Evolutionary conservation across 2,888 invertebrate species (phyloP).

Genomic region (Anaspis maculata): DNA sequence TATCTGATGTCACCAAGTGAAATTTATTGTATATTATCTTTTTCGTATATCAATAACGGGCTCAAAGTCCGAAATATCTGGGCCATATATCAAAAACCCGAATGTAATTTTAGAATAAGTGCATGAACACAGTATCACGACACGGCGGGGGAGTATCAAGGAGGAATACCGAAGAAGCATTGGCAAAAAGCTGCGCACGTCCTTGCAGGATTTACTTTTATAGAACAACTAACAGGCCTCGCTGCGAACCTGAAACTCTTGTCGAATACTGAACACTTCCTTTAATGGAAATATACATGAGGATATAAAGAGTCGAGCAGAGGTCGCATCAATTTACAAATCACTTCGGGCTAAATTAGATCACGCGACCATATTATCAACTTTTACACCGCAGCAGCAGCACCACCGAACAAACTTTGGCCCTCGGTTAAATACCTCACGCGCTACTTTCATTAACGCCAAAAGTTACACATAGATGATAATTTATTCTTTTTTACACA

Average conservation of each 20-base stretch:
- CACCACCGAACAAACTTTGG: too few species aligned
- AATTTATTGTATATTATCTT: too few species aligned
- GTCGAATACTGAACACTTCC: constrained; percentile 37
- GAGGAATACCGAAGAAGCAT: constrained; percentile 32
- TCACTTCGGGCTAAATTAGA: constrained; percentile 26
- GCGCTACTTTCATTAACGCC: too few species aligned
- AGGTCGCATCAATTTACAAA: constrained; percentile 30
- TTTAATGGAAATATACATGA: constrained; percentile 41
- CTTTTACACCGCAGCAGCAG: too few species aligned
- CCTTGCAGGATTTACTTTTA: constrained; percentile 39
- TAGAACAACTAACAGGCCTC: constrained; percentile 40
- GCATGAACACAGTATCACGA: constrained; percentile 28
- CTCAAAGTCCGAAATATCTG: constrained; percentile 1
- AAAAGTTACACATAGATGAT: too few species aligned
- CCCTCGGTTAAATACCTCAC: too few species aligned
- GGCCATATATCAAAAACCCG: constrained; percentile 28
- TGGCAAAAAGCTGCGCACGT: constrained; percentile 35
- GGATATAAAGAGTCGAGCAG: constrained; percentile 32
- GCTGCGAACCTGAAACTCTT: constrained; percentile 33
- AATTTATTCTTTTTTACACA: too few species aligned
- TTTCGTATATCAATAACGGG: neutral
- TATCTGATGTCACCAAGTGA: too few species aligned
- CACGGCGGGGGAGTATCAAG: constrained; percentile 22
- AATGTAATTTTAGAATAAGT: constrained; percentile 32
- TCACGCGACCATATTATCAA: constrained; percentile 14